phyloP scores from a whole-genome alignment of 2,113 vertebrate species.

The Scalopus aquaticus region DNA sequence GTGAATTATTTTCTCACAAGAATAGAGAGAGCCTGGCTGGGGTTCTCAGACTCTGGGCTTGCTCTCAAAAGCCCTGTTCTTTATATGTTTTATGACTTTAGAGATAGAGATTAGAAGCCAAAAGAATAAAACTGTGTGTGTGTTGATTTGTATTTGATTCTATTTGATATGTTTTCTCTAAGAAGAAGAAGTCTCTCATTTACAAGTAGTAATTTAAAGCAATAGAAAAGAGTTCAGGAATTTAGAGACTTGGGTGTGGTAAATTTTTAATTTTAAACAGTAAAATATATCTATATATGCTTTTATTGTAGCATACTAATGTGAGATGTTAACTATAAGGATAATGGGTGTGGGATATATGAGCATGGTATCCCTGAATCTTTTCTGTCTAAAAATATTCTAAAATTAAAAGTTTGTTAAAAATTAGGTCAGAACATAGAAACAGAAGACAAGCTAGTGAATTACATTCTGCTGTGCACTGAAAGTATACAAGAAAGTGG shows the following conservation, averaged over 20 bases:
- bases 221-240: not conserved
- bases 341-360: not conserved
- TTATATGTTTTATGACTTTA: not conserved
- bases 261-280: not conserved
- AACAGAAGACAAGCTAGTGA: not conserved
- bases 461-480: not conserved
- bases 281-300: not conserved
- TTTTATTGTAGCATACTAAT: not conserved
- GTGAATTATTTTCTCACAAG: not conserved
- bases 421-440: not conserved
- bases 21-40: too few relatives aligned
- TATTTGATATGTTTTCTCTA: not conserved
- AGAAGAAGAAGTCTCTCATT: not conserved
- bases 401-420: not conserved
- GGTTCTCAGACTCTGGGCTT: too few relatives aligned
- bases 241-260: not conserved
- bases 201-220: not conserved
- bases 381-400: not conserved
- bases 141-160: not conserved
- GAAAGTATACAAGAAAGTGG: not conserved
- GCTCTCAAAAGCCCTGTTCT: too few relatives aligned
- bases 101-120: not conserved
- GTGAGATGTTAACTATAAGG: not conserved
- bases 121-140: not conserved
- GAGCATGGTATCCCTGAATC: not conserved